Evolutionary conservation across 2,113 vertebrate genomes (phyloP), one percentile per base, ranked within the genome.

Genomic region (Kryptolebias marmoratus): DNA sequence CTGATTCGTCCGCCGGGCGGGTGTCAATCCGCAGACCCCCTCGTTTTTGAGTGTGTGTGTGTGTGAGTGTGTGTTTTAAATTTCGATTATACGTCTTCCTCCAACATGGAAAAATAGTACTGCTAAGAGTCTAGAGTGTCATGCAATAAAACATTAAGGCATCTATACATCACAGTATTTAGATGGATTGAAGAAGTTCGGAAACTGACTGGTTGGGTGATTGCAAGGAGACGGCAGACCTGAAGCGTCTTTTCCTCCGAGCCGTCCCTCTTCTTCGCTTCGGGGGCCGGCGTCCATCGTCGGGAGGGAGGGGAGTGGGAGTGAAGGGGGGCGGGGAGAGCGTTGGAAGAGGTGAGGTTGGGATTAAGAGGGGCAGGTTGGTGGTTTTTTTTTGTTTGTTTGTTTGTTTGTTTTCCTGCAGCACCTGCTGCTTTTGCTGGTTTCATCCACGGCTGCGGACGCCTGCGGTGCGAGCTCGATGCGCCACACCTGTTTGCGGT

Each of bases 151-250:
- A 97, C 96, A 96, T 98, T 98, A 98, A 99, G 97, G 97, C 97
- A 98, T 99, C 97, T 98, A 98, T 96, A 98, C 95, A 96, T 96
- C 97, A 97, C 96, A 97, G 96, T 97, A 97, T 96, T 95, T 95
- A 96, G 96, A 95, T 95, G 74, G 88, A 96, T 95, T 93, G 94
- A 93, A 95, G 44, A 94, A 95, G 90, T 84, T 88, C 88, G 92
- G 90, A 89, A 97, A 96, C 96, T 96, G 96, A 93, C 92, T 96
- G 95, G 95, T 88, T 22, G 85, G 82, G 32, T 80, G 72, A 63
- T 73, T 57, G 65, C 16, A 42, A 73, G 72, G 71, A 79, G 70
- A 94, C 81, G 76, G 87, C 93, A 94, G 93, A 94, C 94, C 94
- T 94, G 92, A 95, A 94, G 94, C 94, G 45, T 72, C 28, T 56